Conservation (phyloP, 1,140 invertebrate species). For the Saxidomus purpurata region DNA sequence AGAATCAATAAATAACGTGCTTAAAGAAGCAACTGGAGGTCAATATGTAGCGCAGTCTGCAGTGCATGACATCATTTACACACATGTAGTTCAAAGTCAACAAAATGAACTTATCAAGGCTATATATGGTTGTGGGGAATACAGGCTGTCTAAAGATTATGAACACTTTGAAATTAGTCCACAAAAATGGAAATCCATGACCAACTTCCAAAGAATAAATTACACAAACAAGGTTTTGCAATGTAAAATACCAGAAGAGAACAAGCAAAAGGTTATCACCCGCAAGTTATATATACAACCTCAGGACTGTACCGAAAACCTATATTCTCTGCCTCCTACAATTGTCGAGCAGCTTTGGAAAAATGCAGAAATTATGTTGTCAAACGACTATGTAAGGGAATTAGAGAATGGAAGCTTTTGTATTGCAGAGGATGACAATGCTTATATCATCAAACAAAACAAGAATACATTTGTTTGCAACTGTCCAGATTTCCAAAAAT, state of each 20-base stretch:
- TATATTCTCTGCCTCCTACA: conserved; percentile 40
- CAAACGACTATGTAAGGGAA: conserved; percentile 49
- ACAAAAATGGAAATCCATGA: conserved; percentile 56
- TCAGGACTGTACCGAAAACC: conserved; percentile 18
- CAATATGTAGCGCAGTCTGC: conserved; percentile 45
- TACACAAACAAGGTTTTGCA: conserved; percentile 51
- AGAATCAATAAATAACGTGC: conserved; percentile 55
- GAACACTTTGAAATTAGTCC: conserved; percentile 48
- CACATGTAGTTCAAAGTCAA: conserved; percentile 40
- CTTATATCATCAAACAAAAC: conserved; percentile 54
- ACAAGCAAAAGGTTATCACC: conserved; percentile 37
- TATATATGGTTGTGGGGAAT: conserved; percentile 56
- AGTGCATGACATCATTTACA: conserved; percentile 43
- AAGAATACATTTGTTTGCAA: conserved; percentile 57
- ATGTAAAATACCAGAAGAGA: conserved; percentile 40
- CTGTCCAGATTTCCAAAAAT: conserved; percentile 36
- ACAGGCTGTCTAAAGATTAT: conserved; percentile 46
- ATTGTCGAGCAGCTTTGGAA: conserved; percentile 52
- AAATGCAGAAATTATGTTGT: conserved; percentile 47
- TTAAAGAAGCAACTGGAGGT: conserved; percentile 50
- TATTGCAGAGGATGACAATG: conserved; percentile 49
- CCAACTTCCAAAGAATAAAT: conserved; percentile 44
- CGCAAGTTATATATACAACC: conserved; percentile 29
- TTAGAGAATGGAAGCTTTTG: conserved; percentile 44
- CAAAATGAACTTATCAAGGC: conserved; percentile 56